A percentile compares a stretch with the other conserved stretches of the same genome.
These are phyloP conservation scores for Itoplectis maculator DNA, from an alignment of 2,888 invertebrate genomes.

Conservation along the genomic window DNA sequence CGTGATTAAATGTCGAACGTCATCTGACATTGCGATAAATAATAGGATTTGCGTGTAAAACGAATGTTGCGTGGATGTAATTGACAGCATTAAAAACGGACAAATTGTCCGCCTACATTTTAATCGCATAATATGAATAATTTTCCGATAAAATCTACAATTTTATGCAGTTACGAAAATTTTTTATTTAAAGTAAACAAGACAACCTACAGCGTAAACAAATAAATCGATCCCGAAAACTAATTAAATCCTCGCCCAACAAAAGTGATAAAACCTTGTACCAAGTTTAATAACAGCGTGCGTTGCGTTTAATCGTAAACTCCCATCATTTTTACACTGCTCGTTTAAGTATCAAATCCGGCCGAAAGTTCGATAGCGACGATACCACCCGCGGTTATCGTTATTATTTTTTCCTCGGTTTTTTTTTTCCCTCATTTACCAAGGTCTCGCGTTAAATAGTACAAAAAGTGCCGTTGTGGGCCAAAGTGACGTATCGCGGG, in stretches of 20 bases:
- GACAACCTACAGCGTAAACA: neutral
- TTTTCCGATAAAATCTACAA: no score
- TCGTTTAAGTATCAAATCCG: neutral
- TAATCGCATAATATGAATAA: no score
- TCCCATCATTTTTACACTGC: neutral
- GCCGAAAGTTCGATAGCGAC: slow-evolving; percentile 8
- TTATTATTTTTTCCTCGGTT: neutral
- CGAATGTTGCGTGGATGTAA: neutral
- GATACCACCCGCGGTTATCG: no score
- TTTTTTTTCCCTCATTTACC: no score
- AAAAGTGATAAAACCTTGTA: neutral
- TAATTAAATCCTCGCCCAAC: neutral
- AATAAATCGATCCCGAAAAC: neutral
- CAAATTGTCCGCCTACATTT: no score
- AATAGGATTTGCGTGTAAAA: neutral
- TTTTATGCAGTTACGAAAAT: neutral
- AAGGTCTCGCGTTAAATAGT: no score
- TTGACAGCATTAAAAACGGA: neutral
- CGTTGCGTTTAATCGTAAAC: neutral
- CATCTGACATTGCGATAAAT: neutral
- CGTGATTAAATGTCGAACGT: neutral
- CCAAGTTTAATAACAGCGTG: neutral
- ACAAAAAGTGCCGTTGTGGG: no score
- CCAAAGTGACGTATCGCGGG: slow-evolving; percentile 10
- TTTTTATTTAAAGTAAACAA: neutral